Evolutionary conservation across 1,140 invertebrate species (phyloP).

Genomic region (Polypedilum vanderplanki): DNA sequence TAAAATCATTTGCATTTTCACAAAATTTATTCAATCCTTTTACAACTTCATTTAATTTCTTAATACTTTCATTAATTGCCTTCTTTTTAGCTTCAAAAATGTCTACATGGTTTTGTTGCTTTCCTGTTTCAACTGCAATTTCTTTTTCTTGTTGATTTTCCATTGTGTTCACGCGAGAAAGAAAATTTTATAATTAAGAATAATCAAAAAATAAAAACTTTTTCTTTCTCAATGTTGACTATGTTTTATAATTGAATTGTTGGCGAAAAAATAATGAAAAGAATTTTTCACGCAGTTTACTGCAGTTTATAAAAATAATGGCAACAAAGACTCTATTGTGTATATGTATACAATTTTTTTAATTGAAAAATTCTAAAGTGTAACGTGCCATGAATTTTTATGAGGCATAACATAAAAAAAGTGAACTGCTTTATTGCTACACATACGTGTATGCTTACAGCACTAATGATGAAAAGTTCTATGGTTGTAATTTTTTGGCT

Average conservation of each 20-base stretch:
- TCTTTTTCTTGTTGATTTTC: neutral
- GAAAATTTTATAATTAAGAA: neutral
- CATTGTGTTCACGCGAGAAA: neutral
- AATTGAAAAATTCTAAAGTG: slow-evolving; percentile 19
- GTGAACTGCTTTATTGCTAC: neutral
- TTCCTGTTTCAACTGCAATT: neutral
- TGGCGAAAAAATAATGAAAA: too few relatives aligned
- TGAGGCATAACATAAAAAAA: neutral
- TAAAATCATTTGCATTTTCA: neutral
- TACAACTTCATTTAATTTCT: neutral
- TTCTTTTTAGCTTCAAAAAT: neutral
- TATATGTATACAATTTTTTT: neutral
- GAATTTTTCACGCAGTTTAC: too few relatives aligned
- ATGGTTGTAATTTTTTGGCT: neutral
- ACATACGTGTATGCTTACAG: neutral
- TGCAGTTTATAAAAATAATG: too few relatives aligned
- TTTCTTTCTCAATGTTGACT: too few relatives aligned
- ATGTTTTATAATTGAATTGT: too few relatives aligned
- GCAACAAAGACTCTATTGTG: neutral
- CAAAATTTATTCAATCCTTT: neutral
- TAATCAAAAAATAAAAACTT: neutral
- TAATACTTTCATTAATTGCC: neutral
- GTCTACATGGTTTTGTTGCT: neutral
- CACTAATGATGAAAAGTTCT: neutral
- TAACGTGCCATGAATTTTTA: slow-evolving; percentile 7